Evolutionary conservation across 1,140 invertebrate genomes (phyloP), one percentile per base, ranked within the genome.

Genomic region (Drosophila aff.): DNA sequence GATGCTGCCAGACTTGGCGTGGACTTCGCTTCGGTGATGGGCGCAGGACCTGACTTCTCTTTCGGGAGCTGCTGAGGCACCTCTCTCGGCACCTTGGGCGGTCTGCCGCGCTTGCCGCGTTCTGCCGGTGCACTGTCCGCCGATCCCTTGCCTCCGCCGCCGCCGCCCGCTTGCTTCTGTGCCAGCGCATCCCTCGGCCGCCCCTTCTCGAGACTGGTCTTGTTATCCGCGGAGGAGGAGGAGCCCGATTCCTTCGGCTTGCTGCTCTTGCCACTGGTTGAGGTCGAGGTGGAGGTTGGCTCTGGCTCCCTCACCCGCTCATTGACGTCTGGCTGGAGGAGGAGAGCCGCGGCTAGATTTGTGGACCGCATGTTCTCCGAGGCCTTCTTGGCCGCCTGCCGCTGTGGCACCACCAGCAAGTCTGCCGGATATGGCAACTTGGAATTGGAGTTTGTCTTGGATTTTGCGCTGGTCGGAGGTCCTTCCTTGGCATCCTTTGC

Each of bases 351-450:
- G 16, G 80, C 80, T 62, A 90, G 64, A 94, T 94, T 91, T 23
- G 94, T 95, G 10, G 94, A 95, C 41, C 95, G 95, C 95, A 98
- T 96, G 86, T 96, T 97, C 93, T 98, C 97, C 4, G 96, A 96
- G 4, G 97, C 97, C 92, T 98, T 98, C 87, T 98, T 98, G 18
- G 97, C 97, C 23, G 97, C 97, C 93, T 98, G 96, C 58, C 97
- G 94, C 92, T 98, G 97, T 2, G 97, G 97, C n/a, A 98, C 97
- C 81, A 98, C 97, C 38, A 98, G 93, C 82, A 97, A 95, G 41
- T 97, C 96, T 23, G 97, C 95, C 65, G 95, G 94, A 77, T 96
- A 95, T 26, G 57, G 63, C 64, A 85, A 31, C 60, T 66, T 79
- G 52, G 40, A 46, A 31, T 49, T 81, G 3, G 74, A 41, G 41